Evolutionary conservation across 2,888 invertebrate species (phyloP).

Genomic region (Caenorhabditis parvicauda): DNA sequence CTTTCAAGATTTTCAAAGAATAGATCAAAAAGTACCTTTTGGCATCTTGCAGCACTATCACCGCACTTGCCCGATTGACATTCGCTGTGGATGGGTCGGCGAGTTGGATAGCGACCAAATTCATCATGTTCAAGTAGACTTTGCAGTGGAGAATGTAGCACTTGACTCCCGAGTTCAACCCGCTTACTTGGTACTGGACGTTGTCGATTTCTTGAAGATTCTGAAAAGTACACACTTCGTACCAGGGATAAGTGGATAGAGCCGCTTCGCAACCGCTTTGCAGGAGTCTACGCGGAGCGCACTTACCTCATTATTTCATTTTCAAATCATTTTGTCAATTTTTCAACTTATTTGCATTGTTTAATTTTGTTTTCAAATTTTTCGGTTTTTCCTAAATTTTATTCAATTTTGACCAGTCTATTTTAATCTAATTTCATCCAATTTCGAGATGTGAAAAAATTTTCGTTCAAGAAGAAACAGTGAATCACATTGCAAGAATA

Average conservation of each 20-base stretch:
- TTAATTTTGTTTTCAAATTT: no score
- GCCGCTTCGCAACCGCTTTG: no score
- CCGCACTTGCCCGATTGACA: conserved; percentile 11
- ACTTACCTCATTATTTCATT: no score
- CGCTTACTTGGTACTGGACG: conserved; percentile 18
- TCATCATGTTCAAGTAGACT: conserved; percentile 11
- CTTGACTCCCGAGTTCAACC: conserved; percentile 5
- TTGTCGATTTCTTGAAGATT: conserved; percentile 14
- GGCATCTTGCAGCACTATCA: conserved; percentile 4
- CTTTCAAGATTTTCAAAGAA: not conserved
- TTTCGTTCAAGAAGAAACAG: no score
- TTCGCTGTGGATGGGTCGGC: not conserved
- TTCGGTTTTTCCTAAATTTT: not conserved
- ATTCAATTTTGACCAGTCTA: not conserved
- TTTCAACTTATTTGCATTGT: no score
- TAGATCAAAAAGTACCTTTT: not conserved
- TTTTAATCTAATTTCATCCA: not conserved
- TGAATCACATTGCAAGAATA: no score
- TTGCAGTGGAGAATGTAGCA: conserved; percentile 16
- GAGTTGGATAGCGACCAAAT: no score
- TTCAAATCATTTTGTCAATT: not conserved
- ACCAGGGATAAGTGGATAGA: no score
- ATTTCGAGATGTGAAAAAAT: no score
- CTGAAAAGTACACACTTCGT: not conserved
- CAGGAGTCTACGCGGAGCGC: no score